Evolutionary conservation across 2,888 invertebrate species (phyloP).

Genomic region (Electrophaes corylata): DNA sequence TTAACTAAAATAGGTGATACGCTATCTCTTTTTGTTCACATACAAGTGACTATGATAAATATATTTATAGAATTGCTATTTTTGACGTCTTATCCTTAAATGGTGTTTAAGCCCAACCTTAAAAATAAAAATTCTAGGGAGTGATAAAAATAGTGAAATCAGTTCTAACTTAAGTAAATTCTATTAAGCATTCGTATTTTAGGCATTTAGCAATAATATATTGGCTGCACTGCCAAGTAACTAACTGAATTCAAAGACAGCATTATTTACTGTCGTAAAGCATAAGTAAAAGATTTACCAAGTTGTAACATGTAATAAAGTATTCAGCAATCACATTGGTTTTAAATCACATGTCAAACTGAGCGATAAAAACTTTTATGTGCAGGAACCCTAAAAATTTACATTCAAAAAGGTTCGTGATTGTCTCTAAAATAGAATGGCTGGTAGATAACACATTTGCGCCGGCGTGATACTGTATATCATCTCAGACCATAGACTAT

Average conservation of each 20-base stretch:
- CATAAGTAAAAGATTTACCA: too few species aligned
- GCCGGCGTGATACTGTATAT: conserved; percentile 67
- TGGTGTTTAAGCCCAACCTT: too few species aligned
- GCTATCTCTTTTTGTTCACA: too few species aligned
- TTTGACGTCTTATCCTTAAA: too few species aligned
- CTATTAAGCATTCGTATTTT: background rate
- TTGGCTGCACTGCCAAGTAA: background rate
- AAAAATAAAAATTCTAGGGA: background rate
- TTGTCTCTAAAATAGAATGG: conserved; percentile 62
- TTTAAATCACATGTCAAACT: background rate
- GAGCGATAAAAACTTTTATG: background rate
- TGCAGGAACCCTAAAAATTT: conserved; percentile 34
- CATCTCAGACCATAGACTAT: conserved; percentile 57
- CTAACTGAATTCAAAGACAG: background rate
- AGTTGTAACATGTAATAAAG: too few species aligned
- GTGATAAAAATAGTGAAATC: background rate
- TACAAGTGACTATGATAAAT: too few species aligned
- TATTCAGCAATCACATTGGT: background rate
- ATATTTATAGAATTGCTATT: too few species aligned
- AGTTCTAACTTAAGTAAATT: background rate
- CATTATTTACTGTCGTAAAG: background rate
- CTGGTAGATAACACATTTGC: conserved; percentile 67
- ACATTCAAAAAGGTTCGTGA: conserved; percentile 49
- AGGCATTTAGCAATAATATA: background rate
- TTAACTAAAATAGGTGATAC: too few species aligned